Evolutionary conservation across 2,888 invertebrate species (phyloP).

Genomic region (Anthrax anthrax): DNA sequence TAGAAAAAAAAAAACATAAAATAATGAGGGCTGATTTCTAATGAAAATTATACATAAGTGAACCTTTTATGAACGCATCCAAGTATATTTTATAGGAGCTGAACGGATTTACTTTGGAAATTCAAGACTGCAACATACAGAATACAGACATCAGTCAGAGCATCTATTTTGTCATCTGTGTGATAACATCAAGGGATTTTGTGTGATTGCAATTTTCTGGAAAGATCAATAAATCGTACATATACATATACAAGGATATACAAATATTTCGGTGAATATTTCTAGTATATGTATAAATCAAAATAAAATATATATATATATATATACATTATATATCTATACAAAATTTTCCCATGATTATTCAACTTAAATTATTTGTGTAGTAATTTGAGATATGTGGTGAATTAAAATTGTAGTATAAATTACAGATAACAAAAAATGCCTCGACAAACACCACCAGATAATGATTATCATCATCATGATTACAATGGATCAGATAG

Average conservation of each 20-base stretch:
- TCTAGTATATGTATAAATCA: too few relatives aligned
- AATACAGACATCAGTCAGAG: too few relatives aligned
- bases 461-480: neutral
- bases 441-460: neutral
- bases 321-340: neutral
- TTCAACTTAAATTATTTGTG: neutral
- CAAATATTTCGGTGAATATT: neutral
- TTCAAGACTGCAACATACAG: too few relatives aligned
- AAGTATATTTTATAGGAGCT: neutral
- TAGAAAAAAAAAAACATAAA: neutral
- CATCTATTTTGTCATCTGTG: too few relatives aligned
- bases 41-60: neutral
- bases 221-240: too few relatives aligned
- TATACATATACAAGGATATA: too few relatives aligned
- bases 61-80: neutral
- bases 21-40: neutral
- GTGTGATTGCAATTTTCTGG: too few relatives aligned
- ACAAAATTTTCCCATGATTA: neutral
- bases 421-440: neutral
- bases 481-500: neutral
- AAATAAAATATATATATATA: neutral
- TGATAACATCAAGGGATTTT: too few relatives aligned
- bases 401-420: neutral
- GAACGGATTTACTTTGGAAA: neutral
- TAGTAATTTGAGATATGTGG: neutral